These are phyloP conservation scores for Danionella cerebrum DNA, from an alignment of 2,113 vertebrate species.

Conservation along the genomic window DNA sequence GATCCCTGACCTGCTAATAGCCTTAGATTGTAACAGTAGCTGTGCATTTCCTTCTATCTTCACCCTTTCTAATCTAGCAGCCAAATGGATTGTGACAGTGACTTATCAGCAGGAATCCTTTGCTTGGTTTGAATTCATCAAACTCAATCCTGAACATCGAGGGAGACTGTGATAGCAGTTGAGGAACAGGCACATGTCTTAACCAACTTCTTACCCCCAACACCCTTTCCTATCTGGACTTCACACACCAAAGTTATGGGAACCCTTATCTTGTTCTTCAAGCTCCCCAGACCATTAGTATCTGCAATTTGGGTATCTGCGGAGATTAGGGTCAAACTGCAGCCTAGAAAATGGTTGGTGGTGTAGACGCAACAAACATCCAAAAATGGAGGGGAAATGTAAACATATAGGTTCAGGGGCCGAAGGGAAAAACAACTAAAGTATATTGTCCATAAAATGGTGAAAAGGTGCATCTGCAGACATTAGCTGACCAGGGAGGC, in stretches of 20 bases:
- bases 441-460: too few species aligned
- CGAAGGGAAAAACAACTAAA: too few species aligned
- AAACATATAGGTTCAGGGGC: too few species aligned
- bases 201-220: not conserved
- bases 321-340: not conserved
- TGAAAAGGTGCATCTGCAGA: not conserved
- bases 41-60: not conserved
- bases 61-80: too few species aligned
- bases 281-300: conserved; percentile 1
- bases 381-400: too few species aligned
- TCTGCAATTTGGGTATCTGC: not conserved
- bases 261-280: conserved; percentile 46
- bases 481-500: not conserved
- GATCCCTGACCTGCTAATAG: not conserved
- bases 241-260: conserved; percentile 14
- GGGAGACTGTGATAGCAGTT: not conserved
- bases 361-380: too few species aligned
- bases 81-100: too few species aligned
- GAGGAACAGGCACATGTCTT: not conserved
- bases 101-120: too few species aligned
- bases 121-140: not conserved
- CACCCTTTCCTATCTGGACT: conserved; percentile 42
- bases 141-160: too few species aligned
- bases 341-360: not conserved
- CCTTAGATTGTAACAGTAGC: too few species aligned